Percentiles rank a stretch among this genome's conserved stretches.
Evolutionary conservation across 2,113 vertebrate genomes (phyloP).

Genomic region (Cricetomys ansorgei): DNA sequence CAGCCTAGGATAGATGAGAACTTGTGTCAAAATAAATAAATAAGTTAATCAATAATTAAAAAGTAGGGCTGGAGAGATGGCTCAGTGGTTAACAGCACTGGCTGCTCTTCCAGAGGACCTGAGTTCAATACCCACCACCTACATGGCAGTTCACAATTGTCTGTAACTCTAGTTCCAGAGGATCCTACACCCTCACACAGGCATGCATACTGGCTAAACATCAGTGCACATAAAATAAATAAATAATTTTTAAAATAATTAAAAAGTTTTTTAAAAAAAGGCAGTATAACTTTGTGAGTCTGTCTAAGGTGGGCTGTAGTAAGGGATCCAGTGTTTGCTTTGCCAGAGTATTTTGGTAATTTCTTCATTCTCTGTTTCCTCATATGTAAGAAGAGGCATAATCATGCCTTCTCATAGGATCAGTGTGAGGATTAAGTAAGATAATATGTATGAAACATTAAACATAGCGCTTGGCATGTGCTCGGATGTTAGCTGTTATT

Average conservation of each 20-base stretch:
- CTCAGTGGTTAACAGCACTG: too few species aligned
- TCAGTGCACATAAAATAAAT: too few species aligned
- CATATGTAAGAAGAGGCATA: constrained; percentile 9
- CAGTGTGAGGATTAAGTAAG: not conserved
- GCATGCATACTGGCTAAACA: too few species aligned
- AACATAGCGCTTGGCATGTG: not conserved
- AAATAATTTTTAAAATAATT: not conserved
- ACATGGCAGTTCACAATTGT: too few species aligned
- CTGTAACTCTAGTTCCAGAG: too few species aligned
- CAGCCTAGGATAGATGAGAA: not conserved
- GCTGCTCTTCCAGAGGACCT: too few species aligned
- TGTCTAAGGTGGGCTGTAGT: not conserved
- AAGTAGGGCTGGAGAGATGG: too few species aligned
- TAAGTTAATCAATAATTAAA: not conserved
- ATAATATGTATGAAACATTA: not conserved
- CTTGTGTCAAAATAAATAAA: not conserved
- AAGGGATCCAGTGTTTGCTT: not conserved
- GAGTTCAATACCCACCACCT: too few species aligned
- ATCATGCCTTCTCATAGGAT: not conserved
- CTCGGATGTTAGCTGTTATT: not conserved
- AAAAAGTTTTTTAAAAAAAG: not conserved
- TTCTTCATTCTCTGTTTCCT: constrained; percentile 50
- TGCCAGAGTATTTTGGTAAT: constrained; percentile 15
- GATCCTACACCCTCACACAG: too few species aligned
- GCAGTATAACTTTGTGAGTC: not conserved